Base-by-base conservation (phyloP, 2,113 vertebrate genomes). In the Talpa occidentalis region DNA sequence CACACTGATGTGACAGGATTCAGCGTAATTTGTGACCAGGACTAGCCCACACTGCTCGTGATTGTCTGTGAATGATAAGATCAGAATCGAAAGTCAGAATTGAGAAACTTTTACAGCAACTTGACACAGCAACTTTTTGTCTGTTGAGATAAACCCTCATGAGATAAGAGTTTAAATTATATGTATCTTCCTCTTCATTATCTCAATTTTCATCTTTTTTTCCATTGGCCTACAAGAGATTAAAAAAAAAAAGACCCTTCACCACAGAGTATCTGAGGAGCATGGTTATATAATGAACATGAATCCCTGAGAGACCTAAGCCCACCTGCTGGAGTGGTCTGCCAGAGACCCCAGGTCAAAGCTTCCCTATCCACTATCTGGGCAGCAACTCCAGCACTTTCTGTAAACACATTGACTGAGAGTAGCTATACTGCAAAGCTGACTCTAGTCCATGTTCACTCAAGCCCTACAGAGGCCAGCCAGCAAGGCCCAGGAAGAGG, bases 41-140 rank as follows among this genome's bases (percentile, higher is more conserved):
- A 15, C 15, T 52, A 2, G 91, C 66, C 47, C 32, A 11, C 8
- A 0, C 86, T 78, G 1, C 16, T 42, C 76, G 60, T 40, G 21
- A 66, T 32, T 42, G 40, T 73, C 78, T 93, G n/a, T 28, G 44
- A 56, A 37, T 90, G 83, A 72, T 37, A 95, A 90, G 73, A 6
- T 24, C 54, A 67, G 52, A 80, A 67, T 72, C 17, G 2, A 83
- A 88, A 88, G 77, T 62, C 52, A 90, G 73, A 73, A 32, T 24
- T 30, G 30, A 90, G 26, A 92, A 76, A 64, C 7, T 37, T 80
- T 19, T 6, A 30, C 1, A 66, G 59, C 17, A 22, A 15, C 26
- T 24, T 47, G 52, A 83, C 59, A 56, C 12, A 26, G 54, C 42
- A 60, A 47, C n/a, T 80, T 87, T 66, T 37, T 1, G 10, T 52